These are phyloP conservation scores for Bombylius discolor DNA, from an alignment of 2,888 invertebrate genomes.

Conservation along the genomic window DNA sequence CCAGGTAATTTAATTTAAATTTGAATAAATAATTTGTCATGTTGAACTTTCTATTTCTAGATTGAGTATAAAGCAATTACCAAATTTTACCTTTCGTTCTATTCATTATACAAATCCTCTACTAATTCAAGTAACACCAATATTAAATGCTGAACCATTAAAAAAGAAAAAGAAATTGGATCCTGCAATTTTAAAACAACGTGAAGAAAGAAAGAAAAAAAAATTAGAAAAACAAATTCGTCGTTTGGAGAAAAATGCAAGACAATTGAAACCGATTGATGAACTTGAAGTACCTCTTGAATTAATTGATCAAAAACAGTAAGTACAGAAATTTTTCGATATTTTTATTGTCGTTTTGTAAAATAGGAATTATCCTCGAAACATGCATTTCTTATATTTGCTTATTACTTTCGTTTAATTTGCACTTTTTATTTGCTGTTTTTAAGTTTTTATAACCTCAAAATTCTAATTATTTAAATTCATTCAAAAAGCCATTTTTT, in stretches of 20 bases:
- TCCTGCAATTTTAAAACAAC: slow-evolving; percentile 61
- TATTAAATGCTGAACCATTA: slow-evolving; percentile 59
- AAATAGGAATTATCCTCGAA: too few relatives aligned
- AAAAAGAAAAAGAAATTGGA: slow-evolving; percentile 83
- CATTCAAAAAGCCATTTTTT: too few relatives aligned
- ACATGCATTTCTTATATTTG: too few relatives aligned
- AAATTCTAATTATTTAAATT: too few relatives aligned
- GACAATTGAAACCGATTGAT: slow-evolving; percentile 78
- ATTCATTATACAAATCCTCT: not conserved
- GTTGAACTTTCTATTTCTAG: not conserved
- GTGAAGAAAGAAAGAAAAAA: slow-evolving; percentile 69
- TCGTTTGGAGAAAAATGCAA: slow-evolving; percentile 62
- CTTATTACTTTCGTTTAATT: too few relatives aligned
- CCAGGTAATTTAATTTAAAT: not conserved
- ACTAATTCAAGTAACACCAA: slow-evolving; percentile 17
- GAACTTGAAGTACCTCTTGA: slow-evolving; percentile 66
- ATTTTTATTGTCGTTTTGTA: not conserved
- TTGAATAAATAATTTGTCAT: not conserved
- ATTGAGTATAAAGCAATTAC: not conserved
- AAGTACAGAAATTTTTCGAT: slow-evolving; percentile 17
- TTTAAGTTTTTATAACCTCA: too few relatives aligned
- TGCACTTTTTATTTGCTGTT: too few relatives aligned
- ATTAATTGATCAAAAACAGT: slow-evolving; percentile 53
- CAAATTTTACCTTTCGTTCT: not conserved
- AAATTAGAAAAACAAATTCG: slow-evolving; percentile 80